phyloP scores from a whole-genome alignment of 2,113 vertebrate species.

The Tychaedon coryphoeus region DNA sequence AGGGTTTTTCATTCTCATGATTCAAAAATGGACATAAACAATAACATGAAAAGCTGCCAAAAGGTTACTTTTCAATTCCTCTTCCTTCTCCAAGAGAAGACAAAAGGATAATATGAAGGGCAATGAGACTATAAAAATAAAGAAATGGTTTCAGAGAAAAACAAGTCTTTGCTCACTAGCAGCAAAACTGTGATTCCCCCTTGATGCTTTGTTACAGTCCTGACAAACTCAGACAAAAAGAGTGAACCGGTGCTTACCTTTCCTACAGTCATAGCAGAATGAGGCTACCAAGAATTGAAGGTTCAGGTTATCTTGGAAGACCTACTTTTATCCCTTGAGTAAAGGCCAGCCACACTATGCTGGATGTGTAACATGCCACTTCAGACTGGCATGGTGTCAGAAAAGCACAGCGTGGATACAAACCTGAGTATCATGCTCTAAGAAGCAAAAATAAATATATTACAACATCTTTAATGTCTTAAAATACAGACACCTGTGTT shows the following conservation, averaged over 20 bases:
- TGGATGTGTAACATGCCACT: background rate
- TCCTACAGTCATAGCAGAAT: background rate
- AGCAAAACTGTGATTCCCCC: background rate
- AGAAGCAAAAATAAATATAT: background rate
- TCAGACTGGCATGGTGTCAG: background rate
- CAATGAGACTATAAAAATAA: background rate
- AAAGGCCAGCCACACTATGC: background rate
- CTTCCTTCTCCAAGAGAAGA: background rate
- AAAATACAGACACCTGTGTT: background rate
- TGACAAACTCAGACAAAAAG: background rate
- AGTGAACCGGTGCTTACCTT: background rate
- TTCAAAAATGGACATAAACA: background rate
- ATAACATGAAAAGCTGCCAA: background rate
- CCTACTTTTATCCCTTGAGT: background rate
- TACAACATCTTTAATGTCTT: background rate
- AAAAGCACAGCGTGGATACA: background rate
- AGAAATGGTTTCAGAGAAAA: background rate
- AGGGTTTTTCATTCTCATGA: background rate
- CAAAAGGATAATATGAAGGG: background rate
- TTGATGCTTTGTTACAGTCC: background rate
- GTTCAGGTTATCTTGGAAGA: background rate
- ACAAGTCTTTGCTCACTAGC: background rate
- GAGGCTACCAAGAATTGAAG: background rate
- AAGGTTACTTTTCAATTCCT: background rate
- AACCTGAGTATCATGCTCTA: background rate